Conservation (phyloP, 2,797 vertebrate species). For the Pogonophryne albipinna region DNA sequence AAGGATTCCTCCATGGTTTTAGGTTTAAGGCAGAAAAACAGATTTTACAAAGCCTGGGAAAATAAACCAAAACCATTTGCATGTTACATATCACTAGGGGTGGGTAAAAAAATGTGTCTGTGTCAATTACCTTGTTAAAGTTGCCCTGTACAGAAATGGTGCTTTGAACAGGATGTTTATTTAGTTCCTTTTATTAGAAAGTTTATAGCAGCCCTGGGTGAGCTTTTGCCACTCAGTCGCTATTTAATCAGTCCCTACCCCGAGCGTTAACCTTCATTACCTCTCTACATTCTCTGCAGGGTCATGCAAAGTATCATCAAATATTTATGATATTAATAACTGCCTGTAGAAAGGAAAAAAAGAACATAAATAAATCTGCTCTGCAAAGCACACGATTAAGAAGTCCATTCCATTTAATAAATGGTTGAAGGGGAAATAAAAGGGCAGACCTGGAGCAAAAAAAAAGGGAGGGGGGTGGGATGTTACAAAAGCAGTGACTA, state of each 20-base stretch:
- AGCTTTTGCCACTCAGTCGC: slow-evolving; percentile 56
- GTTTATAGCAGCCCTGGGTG: slow-evolving; percentile 55
- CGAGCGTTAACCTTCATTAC: slow-evolving; percentile 77
- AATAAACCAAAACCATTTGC: slow-evolving; percentile 29
- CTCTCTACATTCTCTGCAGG: slow-evolving; percentile 71
- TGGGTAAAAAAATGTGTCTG: slow-evolving; percentile 23
- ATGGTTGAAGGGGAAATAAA: slow-evolving; percentile 65
- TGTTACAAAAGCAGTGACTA: not conserved
- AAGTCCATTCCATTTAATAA: slow-evolving; percentile 75
- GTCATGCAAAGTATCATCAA: slow-evolving; percentile 82
- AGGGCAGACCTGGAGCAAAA: slow-evolving; percentile 44
- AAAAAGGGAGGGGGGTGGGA: not conserved
- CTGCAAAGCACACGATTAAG: slow-evolving; percentile 73
- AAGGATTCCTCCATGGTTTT: not conserved
- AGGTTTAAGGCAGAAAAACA: not conserved
- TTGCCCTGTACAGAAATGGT: slow-evolving; percentile 28
- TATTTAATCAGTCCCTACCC: slow-evolving; percentile 74
- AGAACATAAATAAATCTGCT: slow-evolving; percentile 79
- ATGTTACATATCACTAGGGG: slow-evolving; percentile 19
- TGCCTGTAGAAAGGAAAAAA: slow-evolving; percentile 76
- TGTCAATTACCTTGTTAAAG: slow-evolving; percentile 61
- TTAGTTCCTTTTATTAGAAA: slow-evolving; percentile 63
- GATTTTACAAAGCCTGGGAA: not conserved
- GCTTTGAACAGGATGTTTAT: slow-evolving; percentile 58
- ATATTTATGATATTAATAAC: slow-evolving; percentile 86